These are phyloP conservation scores for Laterallus jamaicensis DNA, from an alignment of 2,113 vertebrate species.

Conservation along the genomic window DNA sequence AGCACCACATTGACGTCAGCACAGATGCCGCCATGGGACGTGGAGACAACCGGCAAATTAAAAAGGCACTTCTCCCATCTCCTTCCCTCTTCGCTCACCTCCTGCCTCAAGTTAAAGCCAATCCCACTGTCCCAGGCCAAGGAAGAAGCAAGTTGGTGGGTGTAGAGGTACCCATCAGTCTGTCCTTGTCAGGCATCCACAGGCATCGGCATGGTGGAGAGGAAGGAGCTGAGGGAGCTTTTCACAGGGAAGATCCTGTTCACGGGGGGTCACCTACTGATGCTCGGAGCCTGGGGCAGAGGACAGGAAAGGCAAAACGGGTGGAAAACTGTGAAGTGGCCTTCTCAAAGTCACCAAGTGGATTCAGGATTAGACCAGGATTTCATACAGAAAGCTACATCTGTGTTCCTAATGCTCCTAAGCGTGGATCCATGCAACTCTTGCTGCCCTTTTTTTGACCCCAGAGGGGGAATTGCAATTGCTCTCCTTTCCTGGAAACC, in stretches of 20 bases:
- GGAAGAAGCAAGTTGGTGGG: background rate
- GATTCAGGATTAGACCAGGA: background rate
- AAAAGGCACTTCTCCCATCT: background rate
- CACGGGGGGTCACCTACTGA: background rate
- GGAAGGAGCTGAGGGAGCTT: background rate
- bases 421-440: background rate
- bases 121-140: background rate
- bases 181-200: background rate
- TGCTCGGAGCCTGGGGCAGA: background rate
- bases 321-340: background rate
- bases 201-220: background rate
- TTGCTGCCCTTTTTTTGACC: background rate
- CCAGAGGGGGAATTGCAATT: background rate
- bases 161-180: background rate
- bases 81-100: background rate
- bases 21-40: background rate
- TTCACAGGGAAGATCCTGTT: background rate
- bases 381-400: background rate
- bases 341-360: background rate
- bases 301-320: background rate
- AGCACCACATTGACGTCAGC: background rate
- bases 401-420: slow-evolving; percentile 10
- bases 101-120: background rate
- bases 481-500: background rate
- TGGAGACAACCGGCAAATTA: background rate